Percentiles rank a stretch among this genome's conserved stretches.
phyloP scores from a whole-genome alignment of 2,113 vertebrate species.

The Alouatta palliata region DNA sequence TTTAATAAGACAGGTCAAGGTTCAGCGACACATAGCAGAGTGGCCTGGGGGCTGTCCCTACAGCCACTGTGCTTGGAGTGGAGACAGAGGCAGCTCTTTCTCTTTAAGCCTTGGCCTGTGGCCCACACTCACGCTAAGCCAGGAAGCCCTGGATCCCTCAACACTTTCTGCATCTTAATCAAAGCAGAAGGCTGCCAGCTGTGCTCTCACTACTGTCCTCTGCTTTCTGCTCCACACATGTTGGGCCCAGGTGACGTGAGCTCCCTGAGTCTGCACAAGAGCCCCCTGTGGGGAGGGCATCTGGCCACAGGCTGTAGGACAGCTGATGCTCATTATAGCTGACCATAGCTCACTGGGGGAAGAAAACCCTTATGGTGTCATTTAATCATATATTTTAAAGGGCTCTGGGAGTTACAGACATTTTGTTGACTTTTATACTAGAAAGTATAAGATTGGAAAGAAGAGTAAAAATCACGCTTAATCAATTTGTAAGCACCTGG shows the following conservation, averaged over 20 bases:
- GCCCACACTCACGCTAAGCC: not conserved
- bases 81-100: not conserved
- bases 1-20: not conserved
- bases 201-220: not conserved
- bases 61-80: not conserved
- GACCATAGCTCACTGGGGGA: not conserved
- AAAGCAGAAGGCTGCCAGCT: conserved; percentile 25
- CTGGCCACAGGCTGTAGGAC: not conserved
- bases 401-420: not conserved
- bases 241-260: not conserved
- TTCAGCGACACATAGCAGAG: rapidly evolving
- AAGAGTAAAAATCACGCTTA: conserved; percentile 22
- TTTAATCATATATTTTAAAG: conserved; percentile 8
- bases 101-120: not conserved
- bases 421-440: conserved; percentile 37
- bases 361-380: not conserved
- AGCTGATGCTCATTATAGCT: not conserved
- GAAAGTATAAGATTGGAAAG: conserved; percentile 3
- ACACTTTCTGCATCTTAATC: not conserved
- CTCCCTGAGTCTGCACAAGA: not conserved
- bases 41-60: not conserved
- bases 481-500: not conserved
- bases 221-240: not conserved
- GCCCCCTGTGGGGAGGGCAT: not conserved
- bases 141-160: not conserved